phyloP scores from a whole-genome alignment of 2,797 vertebrate species.

The Galago senegalensis region DNA sequence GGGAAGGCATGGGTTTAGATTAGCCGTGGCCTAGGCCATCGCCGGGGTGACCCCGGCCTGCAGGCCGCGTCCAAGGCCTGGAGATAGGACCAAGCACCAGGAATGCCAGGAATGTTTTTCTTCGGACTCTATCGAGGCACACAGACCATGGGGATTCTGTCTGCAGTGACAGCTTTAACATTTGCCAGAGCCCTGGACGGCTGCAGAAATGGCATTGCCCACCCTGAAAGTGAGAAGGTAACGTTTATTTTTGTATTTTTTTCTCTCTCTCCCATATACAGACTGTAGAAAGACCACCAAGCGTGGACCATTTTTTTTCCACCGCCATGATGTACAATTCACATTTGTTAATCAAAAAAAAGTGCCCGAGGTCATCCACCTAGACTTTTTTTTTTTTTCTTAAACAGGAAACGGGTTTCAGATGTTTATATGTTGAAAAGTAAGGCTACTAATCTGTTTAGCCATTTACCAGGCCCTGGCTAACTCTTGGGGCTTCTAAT shows the following conservation, averaged over 20 bases:
- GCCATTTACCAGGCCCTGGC: slow-evolving; percentile 82
- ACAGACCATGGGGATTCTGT: slow-evolving; percentile 84
- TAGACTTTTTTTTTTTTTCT: slow-evolving; percentile 80
- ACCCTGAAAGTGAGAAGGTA: slow-evolving; percentile 96
- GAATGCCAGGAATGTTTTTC: slow-evolving; percentile 93
- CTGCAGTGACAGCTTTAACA: slow-evolving; percentile 96
- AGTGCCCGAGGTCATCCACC: slow-evolving; percentile 89
- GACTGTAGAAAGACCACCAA: slow-evolving; percentile 95
- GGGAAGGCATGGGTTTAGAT: slow-evolving; percentile 88
- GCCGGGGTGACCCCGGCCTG: slow-evolving; percentile 89
- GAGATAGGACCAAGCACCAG: slow-evolving; percentile 85
- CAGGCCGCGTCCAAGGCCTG: slow-evolving; percentile 77
- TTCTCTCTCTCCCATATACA: slow-evolving; percentile 90
- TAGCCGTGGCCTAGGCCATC: slow-evolving; percentile 89
- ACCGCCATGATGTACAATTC: slow-evolving; percentile 89
- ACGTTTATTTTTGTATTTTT: slow-evolving; percentile 98
- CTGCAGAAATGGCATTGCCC: slow-evolving; percentile 96
- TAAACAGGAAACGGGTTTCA: slow-evolving; percentile 91
- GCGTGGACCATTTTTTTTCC: slow-evolving; percentile 86
- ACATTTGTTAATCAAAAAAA: slow-evolving; percentile 89
- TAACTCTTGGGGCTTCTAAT: slow-evolving; percentile 71
- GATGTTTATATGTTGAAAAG: slow-evolving; percentile 90
- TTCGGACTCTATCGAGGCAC: slow-evolving; percentile 83
- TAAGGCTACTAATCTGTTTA: slow-evolving; percentile 88
- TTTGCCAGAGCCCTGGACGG: slow-evolving; percentile 95